These are phyloP conservation scores for Dendroctonus valens DNA, from an alignment of 1,140 invertebrate species.

Conservation along the genomic window DNA sequence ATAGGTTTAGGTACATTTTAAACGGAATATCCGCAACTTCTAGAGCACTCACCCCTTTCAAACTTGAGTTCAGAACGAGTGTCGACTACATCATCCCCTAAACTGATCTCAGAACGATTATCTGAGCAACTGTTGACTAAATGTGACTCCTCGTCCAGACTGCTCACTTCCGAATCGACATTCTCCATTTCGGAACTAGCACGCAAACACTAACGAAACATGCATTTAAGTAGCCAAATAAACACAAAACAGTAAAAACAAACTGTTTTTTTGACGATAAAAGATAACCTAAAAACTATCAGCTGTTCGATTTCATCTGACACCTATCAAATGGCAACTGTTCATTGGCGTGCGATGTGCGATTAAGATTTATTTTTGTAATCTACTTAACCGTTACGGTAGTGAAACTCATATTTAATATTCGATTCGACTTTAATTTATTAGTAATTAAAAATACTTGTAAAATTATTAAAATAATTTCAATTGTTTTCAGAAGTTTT, in stretches of 20 bases:
- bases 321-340: not conserved
- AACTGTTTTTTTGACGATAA: not conserved
- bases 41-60: constrained; percentile 49
- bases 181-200: constrained; percentile 34
- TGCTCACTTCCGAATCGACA: constrained; percentile 38
- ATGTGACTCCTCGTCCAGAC: constrained; percentile 39
- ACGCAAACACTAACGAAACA: not conserved
- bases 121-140: constrained; percentile 38
- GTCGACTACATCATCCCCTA: constrained; percentile 45
- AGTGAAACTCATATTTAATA: too few species aligned
- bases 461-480: too few species aligned
- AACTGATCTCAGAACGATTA: constrained; percentile 32
- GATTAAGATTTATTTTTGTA: too few species aligned
- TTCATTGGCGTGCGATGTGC: too few species aligned
- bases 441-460: too few species aligned
- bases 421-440: too few species aligned
- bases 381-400: too few species aligned
- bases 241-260: constrained; percentile 1
- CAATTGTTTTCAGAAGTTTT: too few species aligned
- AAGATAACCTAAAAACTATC: not conserved
- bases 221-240: not conserved
- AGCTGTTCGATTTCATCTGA: constrained; percentile 6
- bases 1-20: too few species aligned
- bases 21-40: too few species aligned
- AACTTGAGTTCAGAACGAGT: constrained; percentile 52